Percentiles rank a stretch among this genome's conserved stretches.
Conservation (phyloP, 2,888 invertebrate species). For the Tenodera sinensis region DNA sequence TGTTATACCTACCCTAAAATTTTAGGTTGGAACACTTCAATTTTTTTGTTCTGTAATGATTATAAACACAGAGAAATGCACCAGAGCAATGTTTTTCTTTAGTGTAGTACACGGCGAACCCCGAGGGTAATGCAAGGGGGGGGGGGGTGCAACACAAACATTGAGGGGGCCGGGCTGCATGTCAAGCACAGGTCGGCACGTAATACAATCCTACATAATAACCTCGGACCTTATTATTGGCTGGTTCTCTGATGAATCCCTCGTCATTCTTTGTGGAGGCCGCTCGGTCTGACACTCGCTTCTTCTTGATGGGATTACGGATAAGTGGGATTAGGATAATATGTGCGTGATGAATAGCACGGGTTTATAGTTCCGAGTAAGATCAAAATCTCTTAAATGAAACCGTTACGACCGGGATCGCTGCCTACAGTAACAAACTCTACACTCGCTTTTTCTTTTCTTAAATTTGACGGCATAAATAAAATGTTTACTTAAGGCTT, state of each 20-base stretch:
- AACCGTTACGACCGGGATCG: neutral
- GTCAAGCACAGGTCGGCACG: conserved; percentile 14
- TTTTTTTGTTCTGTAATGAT: too few species aligned
- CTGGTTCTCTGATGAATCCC: neutral
- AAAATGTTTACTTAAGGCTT: too few species aligned
- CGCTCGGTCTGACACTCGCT: neutral
- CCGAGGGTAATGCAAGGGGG: neutral
- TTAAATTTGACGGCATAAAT: too few species aligned
- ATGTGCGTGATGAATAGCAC: neutral
- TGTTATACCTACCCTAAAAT: too few species aligned
- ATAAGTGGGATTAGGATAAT: neutral
- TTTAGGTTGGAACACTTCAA: too few species aligned
- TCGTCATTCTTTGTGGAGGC: neutral
- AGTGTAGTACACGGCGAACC: neutral
- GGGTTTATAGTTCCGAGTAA: neutral
- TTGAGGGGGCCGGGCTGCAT: neutral
- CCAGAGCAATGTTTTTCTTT: neutral
- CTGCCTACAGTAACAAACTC: neutral
- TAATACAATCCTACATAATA: conserved; percentile 22
- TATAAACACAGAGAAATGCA: too few species aligned
- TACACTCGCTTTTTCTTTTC: neutral
- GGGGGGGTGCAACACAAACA: neutral
- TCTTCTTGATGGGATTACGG: neutral
- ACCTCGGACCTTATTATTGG: conserved; percentile 18
- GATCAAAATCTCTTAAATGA: neutral